Evolutionary conservation across 2,113 vertebrate genomes (phyloP), one percentile per base, ranked within the genome.

Genomic region (Nyctibius bracteatus): DNA sequence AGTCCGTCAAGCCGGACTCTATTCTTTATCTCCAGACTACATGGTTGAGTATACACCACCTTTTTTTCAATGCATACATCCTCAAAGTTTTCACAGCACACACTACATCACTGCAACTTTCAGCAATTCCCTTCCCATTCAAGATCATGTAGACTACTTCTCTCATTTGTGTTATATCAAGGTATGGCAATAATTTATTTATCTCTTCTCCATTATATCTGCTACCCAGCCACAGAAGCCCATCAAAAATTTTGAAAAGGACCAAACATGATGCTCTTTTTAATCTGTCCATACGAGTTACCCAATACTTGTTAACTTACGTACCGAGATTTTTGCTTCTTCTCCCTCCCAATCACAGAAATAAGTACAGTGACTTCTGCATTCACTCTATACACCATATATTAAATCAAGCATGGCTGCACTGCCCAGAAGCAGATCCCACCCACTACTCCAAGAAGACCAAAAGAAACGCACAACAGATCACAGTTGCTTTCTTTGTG

Each of bases 21-120:
- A 13, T 49, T 88, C 43, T 51, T 58, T 33, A 49, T 70, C 31
- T 90, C 73, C 65, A 52, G 61, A 81, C 22, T 44, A 66, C 5
- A 11, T 9, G 47, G n/a, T 30, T 0, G 0, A 67, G 22, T 24
- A 33, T 2, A 81, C 5, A 4, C 21, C 74, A 61, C 57, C n/a
- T 66, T n/a, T 88, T 78, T 61, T 25, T 23, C 63, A 70, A 1
- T 6, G 27, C 51, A 61, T 4, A 31, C 3, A 33, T 37, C 81
- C 46, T 57, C 67, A 28, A 57, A 55, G 44, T 35, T 55, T 37
- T 41, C 24, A 47, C 4, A 77, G 62, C 49, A 81, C 24, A 63
- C 23, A 73, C 20, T 44, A 6, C 4, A 59, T 44, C 18, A 46
- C 67, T 73, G 68, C 33, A 55, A 30, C 37, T 47, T 44, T 35